Evolutionary conservation across 1,140 invertebrate species (phyloP).

Genomic region (Drosophila tani): DNA sequence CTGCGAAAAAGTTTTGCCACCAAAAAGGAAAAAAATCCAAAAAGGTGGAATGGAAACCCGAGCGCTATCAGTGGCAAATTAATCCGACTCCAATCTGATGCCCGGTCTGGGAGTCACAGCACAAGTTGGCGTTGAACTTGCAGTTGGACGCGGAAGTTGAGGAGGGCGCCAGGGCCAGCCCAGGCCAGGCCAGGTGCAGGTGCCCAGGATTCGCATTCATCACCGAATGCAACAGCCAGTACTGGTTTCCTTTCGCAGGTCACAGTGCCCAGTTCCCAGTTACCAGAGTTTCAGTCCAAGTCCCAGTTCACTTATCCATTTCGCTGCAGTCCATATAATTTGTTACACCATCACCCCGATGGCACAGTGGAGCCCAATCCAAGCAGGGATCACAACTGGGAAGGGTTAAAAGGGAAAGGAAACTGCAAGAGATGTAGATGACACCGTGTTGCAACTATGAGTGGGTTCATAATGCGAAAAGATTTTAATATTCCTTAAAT

Average conservation of each 20-base stretch:
- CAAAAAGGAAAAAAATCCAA: conserved; percentile 12
- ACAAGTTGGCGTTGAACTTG: conserved; percentile 37
- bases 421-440: not conserved
- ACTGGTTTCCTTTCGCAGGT: conserved; percentile 15
- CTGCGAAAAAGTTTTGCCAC: conserved; percentile 49
- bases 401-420: not conserved
- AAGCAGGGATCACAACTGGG: not conserved
- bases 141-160: conserved; percentile 21
- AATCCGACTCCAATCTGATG: conserved; percentile 59
- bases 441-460: not conserved
- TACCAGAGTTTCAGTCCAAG: conserved; percentile 31
- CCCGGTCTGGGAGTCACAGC: conserved; percentile 35
- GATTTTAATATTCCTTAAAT: not conserved
- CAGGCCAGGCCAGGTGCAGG: conserved; percentile 14
- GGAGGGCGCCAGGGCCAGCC: not conserved
- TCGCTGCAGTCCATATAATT: conserved; percentile 57
- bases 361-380: not conserved
- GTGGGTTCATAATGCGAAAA: not conserved
- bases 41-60: conserved; percentile 19
- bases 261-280: conserved; percentile 7
- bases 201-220: conserved; percentile 60
- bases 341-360: conserved; percentile 37
- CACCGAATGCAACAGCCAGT: conserved; percentile 52
- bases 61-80: conserved; percentile 62
- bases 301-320: conserved; percentile 78